A percentile compares a stretch with the other conserved stretches of the same genome.
Evolutionary conservation across 1,140 invertebrate genomes (phyloP).

Genomic region (Micrasema longulum): DNA sequence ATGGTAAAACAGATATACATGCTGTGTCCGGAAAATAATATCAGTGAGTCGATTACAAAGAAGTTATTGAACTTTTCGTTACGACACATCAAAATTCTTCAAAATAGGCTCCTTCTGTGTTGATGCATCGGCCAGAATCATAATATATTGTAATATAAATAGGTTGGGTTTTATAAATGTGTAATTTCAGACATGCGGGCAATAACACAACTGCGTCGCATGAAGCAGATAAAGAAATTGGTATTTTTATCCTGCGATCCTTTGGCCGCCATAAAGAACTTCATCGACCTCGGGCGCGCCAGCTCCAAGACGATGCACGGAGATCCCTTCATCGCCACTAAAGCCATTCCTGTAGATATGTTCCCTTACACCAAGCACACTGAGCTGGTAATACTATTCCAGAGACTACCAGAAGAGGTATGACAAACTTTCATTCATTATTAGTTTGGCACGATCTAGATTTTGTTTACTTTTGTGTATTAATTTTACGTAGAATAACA

Average conservation of each 20-base stretch:
- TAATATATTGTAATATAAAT: no score
- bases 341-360: constrained; percentile 91
- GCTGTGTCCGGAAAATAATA: no score
- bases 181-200: constrained; percentile 80
- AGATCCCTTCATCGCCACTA: constrained; percentile 82
- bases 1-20: no score
- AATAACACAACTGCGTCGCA: constrained; percentile 80
- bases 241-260: constrained; percentile 95
- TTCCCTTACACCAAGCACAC: constrained; percentile 94
- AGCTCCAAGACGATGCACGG: constrained; percentile 86
- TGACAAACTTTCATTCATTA: no score
- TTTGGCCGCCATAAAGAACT: constrained; percentile 85
- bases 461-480: no score
- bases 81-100: no score
- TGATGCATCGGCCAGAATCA: no score
- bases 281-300: constrained; percentile 86
- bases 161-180: constrained; percentile 32
- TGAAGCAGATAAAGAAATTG: constrained; percentile 79
- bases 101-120: no score
- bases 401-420: constrained; percentile 68
- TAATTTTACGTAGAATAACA: no score
- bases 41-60: no score
- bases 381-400: constrained; percentile 88
- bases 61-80: no score
- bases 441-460: no score